Evolutionary conservation across 64 coral and sea anemone genomes (phyloP), one percentile per base, ranked within the genome.

Genomic region (Stichodactyla helianthus): DNA sequence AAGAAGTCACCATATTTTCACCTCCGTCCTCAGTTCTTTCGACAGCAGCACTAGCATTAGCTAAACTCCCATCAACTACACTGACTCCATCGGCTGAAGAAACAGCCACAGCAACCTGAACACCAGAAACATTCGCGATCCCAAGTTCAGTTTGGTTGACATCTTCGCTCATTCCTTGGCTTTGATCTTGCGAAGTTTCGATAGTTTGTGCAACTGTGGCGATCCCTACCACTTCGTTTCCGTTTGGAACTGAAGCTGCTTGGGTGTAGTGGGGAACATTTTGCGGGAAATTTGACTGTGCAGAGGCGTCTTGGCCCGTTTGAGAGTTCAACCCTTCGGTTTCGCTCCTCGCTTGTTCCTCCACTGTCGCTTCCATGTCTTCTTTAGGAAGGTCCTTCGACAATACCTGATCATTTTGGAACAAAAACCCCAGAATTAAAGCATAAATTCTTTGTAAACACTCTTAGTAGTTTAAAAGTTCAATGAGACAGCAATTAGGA

Each of bases 101-200:
- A 17, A 96, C 91, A 82, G 90, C 90, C 58, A 95, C 94, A 44
- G 91, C 91, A 31, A 96, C 94, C 76, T 96, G 94, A 17, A 96
- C 94, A 51, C 90, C 93, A 11, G 91, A 87, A 5, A 93, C 94
- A 50, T 83, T 82, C 6, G 91, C 56, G 79, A 96, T 96, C 16
- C 91, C 86, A 25, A 96, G 86, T 55, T 76, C 88, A 7, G 87
- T 88, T 83, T 85, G 84, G 85, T 88, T 86, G 10, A 85, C 79
- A 77, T 95, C 93, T n/a, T 95, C 93, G 16, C 62, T 82, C n/a
- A 95, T 76, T 23, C 90, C 88, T 88, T 96, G 91, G 87, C 89
- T 87, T 84, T 96, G 94, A n/a, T 93, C 91, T 20, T 92, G 91
- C 11, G 90, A 59, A 86, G 86, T 96, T 80, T 96, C 94, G 28